Percentiles rank a stretch among this genome's conserved stretches.
Conservation (phyloP, 2,797 vertebrate genomes). For the Otolemur crassicaudatus region DNA sequence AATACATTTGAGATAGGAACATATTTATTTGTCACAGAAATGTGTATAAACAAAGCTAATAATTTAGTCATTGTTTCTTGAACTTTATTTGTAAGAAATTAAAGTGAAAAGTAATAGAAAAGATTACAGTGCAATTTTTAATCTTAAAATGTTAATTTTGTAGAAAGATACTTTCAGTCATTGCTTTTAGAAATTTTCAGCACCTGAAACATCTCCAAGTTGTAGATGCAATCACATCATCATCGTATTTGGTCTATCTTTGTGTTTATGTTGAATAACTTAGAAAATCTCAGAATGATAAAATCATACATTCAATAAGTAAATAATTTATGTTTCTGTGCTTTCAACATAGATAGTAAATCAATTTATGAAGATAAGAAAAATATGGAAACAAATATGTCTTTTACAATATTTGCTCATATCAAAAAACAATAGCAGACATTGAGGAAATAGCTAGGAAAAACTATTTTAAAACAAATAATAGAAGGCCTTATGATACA, state of each 20-base stretch:
- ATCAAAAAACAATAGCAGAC: neutral
- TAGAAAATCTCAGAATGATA: neutral
- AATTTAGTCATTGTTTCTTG: neutral
- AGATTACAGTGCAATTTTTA: neutral
- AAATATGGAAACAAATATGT: neutral
- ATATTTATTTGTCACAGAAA: neutral
- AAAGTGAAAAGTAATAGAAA: neutral
- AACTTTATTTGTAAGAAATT: neutral
- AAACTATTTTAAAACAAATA: neutral
- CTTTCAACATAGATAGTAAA: neutral
- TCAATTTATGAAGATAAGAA: neutral
- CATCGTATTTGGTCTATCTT: neutral
- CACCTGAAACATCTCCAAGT: neutral
- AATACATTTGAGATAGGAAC: neutral
- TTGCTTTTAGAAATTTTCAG: neutral
- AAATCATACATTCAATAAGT: neutral
- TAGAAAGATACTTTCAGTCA: neutral
- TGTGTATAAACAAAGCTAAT: neutral
- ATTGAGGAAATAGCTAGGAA: neutral
- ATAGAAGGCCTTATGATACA: neutral
- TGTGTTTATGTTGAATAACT: conserved; percentile 27
- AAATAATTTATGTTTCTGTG: neutral
- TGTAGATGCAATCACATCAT: neutral
- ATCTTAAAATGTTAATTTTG: neutral
- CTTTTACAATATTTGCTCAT: neutral